Percentiles rank a stretch among this genome's conserved stretches.
phyloP scores from a whole-genome alignment of 1,140 invertebrate genomes.

The Aphelinus atriplicis region DNA sequence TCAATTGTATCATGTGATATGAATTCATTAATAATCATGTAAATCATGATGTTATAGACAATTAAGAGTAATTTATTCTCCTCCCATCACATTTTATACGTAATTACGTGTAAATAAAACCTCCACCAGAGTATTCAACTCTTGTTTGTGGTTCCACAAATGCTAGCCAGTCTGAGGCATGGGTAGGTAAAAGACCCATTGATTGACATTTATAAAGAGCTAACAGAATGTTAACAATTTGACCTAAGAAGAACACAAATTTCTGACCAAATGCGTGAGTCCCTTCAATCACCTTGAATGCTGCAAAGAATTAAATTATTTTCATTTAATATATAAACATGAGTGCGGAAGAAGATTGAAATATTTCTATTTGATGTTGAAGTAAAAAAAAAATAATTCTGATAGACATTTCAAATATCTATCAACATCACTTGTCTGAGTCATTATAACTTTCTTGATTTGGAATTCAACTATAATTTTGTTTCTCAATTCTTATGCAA shows the following conservation, averaged over 20 bases:
- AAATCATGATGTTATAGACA: not conserved
- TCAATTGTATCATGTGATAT: not conserved
- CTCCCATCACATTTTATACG: constrained; percentile 43
- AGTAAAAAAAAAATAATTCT: too few species aligned
- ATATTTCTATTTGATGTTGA: too few species aligned
- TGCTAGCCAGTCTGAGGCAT: constrained; percentile 98
- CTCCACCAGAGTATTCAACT: constrained; percentile 89
- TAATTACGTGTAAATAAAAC: constrained; percentile 74
- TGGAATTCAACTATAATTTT: too few species aligned
- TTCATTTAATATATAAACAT: too few species aligned
- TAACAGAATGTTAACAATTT: constrained; percentile 90
- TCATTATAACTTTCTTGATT: too few species aligned
- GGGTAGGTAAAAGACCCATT: constrained; percentile 97
- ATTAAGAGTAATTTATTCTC: constrained; percentile 38
- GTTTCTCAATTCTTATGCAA: too few species aligned
- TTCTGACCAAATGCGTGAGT: constrained; percentile 90
- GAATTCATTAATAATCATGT: constrained; percentile 34
- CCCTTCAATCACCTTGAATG: constrained; percentile 97
- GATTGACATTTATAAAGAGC: constrained; percentile 99
- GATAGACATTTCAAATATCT: not conserved
- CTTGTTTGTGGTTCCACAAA: constrained; percentile 93
- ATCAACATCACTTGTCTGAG: not conserved
- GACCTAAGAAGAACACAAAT: constrained; percentile 94
- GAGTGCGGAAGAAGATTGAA: too few species aligned
- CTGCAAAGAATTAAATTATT: constrained; percentile 59